Base-by-base conservation (phyloP, 2,797 vertebrate genomes). In the Pogoniulus pusillus region DNA sequence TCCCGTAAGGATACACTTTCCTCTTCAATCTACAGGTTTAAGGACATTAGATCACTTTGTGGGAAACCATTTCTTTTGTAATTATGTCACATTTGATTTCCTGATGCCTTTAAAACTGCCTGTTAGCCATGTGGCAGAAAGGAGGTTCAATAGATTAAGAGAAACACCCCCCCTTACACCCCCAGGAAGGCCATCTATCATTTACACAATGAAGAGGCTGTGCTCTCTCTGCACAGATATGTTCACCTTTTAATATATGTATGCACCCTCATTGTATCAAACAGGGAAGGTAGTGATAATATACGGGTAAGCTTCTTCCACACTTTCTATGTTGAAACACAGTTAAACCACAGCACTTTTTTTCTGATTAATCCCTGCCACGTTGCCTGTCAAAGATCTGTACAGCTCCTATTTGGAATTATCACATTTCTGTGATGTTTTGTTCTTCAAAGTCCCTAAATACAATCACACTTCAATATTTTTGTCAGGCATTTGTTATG, bases 1-100 rank as follows among this genome's bases (percentile, higher is more conserved):
- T 96, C 94, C 62, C 10, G 22, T 84, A 93, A 96, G 80, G 65
- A 94, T 87, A 81, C 51, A 54, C 93, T 93, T 95, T 93, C 71
- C 49, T 87, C 89, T 82, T 60, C 47, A 85, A 74, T 77, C 80
- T 57, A 75, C n/a, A 91, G 83, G 39, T 87, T 90, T 95, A 94
- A 93, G 80, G 82, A 92, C 74, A 93, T 95, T 90, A 94, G 74
- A 81, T 93, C 34, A 68, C 68, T 94, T 95, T 32, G 86, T 82
- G 87, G 88, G 85, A 75, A 92, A 63, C 62, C 63, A 80, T 96
- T 91, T 85, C 70, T 96, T 85, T 74, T 78, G 80, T 39, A 90
- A 80, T 92, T 76, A 90, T 88, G 79, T 77, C 93, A 89, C 45
- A 87, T 68, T 74, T 83, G 70, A 83, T 94, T 96, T 93, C 57